Evolutionary conservation across 2,797 vertebrate species (phyloP), one percentile per base, ranked within the genome.

Genomic region (Heliangelus exortis): DNA sequence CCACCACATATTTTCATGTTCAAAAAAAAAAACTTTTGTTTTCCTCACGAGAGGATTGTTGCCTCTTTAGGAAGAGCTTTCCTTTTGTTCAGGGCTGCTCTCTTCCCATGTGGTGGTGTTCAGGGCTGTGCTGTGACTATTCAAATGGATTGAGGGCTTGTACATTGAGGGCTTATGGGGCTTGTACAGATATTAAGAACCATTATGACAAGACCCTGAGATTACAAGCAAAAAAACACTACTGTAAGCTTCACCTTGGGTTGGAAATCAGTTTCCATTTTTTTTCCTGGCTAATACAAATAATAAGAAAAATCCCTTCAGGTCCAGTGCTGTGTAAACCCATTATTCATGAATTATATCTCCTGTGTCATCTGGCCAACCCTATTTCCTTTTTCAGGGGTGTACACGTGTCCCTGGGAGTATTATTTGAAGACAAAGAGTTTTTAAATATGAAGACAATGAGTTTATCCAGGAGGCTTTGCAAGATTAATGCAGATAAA

Each of bases 111-210:
- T 0, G 0, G 54, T 43, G n/a, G 25, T 5, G 0, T 53, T 94
- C 87, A 94, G 58, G 28, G 23, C 54, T 10, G 1, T 2, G 1
- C n/a, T 25, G 21, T 51, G 50, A 54, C 59, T 75, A 54, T 43
- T 25, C 29, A 66, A 50, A 48, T 1, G 1, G n/a, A n/a, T n/a
- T n/a, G n/a, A n/a, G n/a, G n/a, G n/a, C n/a, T n/a, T n/a, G n/a
- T n/a, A n/a, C n/a, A n/a, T n/a, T n/a, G n/a, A n/a, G n/a, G 36
- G 14, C 15, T 21, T 45, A 28, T 10, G 3, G 0, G 0, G 34
- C 18, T 78, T 58, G 28, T 26, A 53, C 26, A 85, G 48, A 45
- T 91, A 39, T 62, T 88, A 63, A 73, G 45, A 59, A 39, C 16
- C 23, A 57, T 29, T 53, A 50, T 2, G 5, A 29, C 31, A 62